Base-by-base conservation (phyloP, 2,113 vertebrate genomes). In the Lamprologus speciosus region DNA sequence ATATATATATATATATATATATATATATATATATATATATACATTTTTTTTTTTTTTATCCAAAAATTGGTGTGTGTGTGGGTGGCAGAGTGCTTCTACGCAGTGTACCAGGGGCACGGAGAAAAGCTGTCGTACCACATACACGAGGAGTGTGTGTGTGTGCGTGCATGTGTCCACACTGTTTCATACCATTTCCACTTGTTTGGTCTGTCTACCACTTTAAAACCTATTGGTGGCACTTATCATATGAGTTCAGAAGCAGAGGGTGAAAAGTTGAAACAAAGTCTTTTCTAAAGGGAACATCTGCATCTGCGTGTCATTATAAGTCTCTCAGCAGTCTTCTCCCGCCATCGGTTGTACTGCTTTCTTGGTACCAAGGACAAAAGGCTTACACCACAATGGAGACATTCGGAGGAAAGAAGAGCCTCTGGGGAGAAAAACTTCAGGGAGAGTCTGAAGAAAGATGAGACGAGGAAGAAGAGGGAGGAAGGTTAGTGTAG, bases 351-450 rank as follows among this genome's bases (percentile, higher is more conserved):
- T 80, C 80, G 16, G 84, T 89, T 84, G 54, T 14, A 35, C 75
- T 23, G 82, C 83, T 91, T 90, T 86, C 93, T 88, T 87, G 68
- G 90, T 87, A 93, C 84, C 87, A 80, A 93, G 91, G 92, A 93
- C 92, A 94, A 92, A 93, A 93, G 93, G 91, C 91, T 94, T 91
- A 93, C 89, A 84, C 90, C 85, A 90, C 91, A 87, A 13, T 51
- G 42, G 90, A 89, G 87, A 87, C 19, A 45, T 31, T 7, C 33
- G 21, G 80, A 91, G 85, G 86, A 63, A 86, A 86, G 84, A 80
- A 58, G 28, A 47, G 75, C 83, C 94, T 91, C 93, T 89, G 58
- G 93, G 92, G 94, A 94, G 80, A 55, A 37, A 85, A 93, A 94
- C 92, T 94, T 93, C 55, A 91, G 94, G 91, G 91, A 93, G 91